Percentiles rank a stretch among this genome's conserved stretches.
Conservation (phyloP, 2,797 vertebrate species). For the Macropus fuliginosus region DNA sequence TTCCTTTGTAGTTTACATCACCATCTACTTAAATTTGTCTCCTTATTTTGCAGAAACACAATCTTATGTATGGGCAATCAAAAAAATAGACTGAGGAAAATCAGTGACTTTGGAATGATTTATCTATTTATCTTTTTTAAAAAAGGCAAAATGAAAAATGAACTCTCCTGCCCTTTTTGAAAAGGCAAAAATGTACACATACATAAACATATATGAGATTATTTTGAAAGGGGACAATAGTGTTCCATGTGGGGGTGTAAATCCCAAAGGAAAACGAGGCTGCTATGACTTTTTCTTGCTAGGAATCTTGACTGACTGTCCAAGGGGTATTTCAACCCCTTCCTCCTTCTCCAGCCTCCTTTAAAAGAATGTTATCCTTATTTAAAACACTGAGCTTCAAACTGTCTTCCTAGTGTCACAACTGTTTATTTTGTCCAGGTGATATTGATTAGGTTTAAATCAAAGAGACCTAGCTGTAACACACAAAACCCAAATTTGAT, state of each 20-base stretch:
- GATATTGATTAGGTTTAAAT: conserved; percentile 80
- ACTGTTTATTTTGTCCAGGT: conserved; percentile 83
- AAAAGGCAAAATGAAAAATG: conserved; percentile 58
- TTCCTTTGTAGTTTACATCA: conserved; percentile 82
- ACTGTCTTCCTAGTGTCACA: conserved; percentile 81
- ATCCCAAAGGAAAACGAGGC: conserved; percentile 82
- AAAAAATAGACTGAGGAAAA: conserved; percentile 67
- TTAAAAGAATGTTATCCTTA: conserved; percentile 76
- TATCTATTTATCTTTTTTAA: conserved; percentile 67
- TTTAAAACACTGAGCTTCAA: conserved; percentile 82
- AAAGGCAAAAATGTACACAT: conserved; percentile 44
- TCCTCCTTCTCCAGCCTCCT: conserved; percentile 76
- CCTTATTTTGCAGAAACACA: conserved; percentile 67
- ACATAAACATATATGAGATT: conserved; percentile 64
- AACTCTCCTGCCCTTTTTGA: conserved; percentile 50
- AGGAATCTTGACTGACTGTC: conserved; percentile 77
- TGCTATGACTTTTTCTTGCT: conserved; percentile 78
- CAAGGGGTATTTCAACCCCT: conserved; percentile 74
- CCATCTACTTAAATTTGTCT: conserved; percentile 71
- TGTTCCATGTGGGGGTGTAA: conserved; percentile 72
- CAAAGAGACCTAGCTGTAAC: conserved; percentile 82
- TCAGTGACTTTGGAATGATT: conserved; percentile 61
- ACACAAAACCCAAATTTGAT: conserved; percentile 85
- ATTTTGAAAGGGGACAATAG: conserved; percentile 64
- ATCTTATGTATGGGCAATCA: conserved; percentile 74